phyloP scores from a whole-genome alignment of 1,140 invertebrate species.

The Intoshia linei region DNA sequence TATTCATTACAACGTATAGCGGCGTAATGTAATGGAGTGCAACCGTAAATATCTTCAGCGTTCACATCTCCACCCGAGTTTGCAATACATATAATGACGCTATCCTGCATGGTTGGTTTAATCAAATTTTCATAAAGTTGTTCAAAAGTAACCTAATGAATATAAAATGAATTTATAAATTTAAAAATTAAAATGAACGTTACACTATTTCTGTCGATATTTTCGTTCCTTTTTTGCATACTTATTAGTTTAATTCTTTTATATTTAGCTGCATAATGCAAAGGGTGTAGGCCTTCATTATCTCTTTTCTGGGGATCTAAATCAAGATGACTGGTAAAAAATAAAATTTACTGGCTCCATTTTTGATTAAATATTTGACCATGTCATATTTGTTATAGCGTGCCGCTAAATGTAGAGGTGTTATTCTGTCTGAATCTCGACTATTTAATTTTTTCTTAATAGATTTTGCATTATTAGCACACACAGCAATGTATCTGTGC shows the following conservation, averaged over 20 bases:
- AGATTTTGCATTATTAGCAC: too few species aligned
- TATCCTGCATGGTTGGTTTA: constrained; percentile 6
- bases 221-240: too few species aligned
- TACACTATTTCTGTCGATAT: too few species aligned
- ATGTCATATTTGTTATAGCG: constrained; percentile 19
- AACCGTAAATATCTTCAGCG: constrained; percentile 18
- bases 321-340: not conserved
- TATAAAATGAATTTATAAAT: not conserved
- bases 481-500: too few species aligned
- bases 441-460: constrained; percentile 15
- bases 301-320: constrained; percentile 7
- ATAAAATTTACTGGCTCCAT: constrained; percentile 13
- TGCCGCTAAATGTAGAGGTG: constrained; percentile 23
- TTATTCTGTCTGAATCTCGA: constrained; percentile 16
- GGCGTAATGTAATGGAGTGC: constrained; percentile 24
- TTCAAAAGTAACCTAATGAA: constrained; percentile 1
- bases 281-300: constrained; percentile 19
- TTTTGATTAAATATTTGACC: constrained; percentile 16
- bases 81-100: constrained; percentile 18
- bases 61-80: constrained; percentile 20
- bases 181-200: too few species aligned
- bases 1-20: constrained; percentile 24
- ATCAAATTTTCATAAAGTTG: too few species aligned
- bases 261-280: constrained; percentile 23
- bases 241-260: constrained; percentile 6